Evolutionary conservation across 2,888 invertebrate species (phyloP).

Genomic region (Melitaea athalia): DNA sequence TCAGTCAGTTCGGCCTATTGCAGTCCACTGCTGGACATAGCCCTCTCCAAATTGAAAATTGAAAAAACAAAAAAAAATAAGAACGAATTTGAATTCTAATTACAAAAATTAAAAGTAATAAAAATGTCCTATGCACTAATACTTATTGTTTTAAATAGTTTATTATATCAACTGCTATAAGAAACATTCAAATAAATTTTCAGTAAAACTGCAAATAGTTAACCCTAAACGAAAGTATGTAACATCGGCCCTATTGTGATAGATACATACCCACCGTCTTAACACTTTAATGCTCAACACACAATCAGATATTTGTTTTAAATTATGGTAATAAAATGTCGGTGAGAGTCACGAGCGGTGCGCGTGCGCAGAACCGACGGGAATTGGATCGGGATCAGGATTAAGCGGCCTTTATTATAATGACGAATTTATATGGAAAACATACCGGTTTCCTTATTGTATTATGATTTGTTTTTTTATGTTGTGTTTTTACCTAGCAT

Average conservation of each 20-base stretch:
- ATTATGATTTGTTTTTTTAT: slow-evolving; percentile 2
- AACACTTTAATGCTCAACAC: slow-evolving; percentile 82
- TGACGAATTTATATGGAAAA: slow-evolving; percentile 42
- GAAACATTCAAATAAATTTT: background rate
- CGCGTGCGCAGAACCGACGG: slow-evolving; percentile 65
- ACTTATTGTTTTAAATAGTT: too few relatives aligned
- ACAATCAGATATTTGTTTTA: slow-evolving; percentile 84
- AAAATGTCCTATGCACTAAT: too few relatives aligned
- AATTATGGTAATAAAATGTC: slow-evolving; percentile 84
- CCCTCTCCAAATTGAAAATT: too few relatives aligned
- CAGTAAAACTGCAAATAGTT: background rate
- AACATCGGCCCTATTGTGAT: slow-evolving; percentile 40
- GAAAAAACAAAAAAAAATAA: too few relatives aligned
- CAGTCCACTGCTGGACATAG: too few relatives aligned
- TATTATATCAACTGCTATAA: too few relatives aligned
- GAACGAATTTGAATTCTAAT: too few relatives aligned
- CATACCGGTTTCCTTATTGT: slow-evolving; percentile 26
- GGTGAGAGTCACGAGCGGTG: slow-evolving; percentile 77
- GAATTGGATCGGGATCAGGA: slow-evolving; percentile 63
- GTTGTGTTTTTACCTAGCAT: background rate
- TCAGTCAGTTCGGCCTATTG: too few relatives aligned
- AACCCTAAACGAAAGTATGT: slow-evolving; percentile 1
- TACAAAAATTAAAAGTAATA: too few relatives aligned
- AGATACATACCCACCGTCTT: slow-evolving; percentile 65
- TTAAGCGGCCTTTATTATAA: slow-evolving; percentile 44